Base-by-base conservation (phyloP, 2,888 invertebrate species). In the Sminthurinus aureus region DNA sequence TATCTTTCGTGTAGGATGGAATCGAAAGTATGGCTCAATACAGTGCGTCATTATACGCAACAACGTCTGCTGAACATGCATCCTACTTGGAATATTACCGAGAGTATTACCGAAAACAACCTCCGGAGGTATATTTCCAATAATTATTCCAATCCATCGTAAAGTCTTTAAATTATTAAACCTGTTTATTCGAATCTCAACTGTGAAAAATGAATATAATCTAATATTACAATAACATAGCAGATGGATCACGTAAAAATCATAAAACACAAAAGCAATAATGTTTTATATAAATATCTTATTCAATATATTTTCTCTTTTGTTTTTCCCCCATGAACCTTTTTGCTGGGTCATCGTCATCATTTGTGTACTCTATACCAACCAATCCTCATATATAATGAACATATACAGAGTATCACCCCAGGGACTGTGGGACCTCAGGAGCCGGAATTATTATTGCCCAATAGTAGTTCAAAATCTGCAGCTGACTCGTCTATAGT, bases 11-110 rank as follows among this genome's bases (percentile, higher is more conserved):
- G 12, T 89, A 94, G 88, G 93, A 93, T 13, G 94, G 95, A 89
- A 94, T 95, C 12, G 93, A 94, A 2, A 93, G 93, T 87, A 91
- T 95, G 86, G 95, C 95, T 0, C 94, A 95, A 89, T 95, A 95
- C 89, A 94, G 94, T 89, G 94, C 95, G 11, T 92, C 93, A 81
- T 89, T 95, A 88, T 95, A 95, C 89, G 95, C 95, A 0, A 94
- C 93, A 88, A 94, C 93, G 75, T 92, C 94, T 0, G 92, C 92
- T 8, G 95, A 95, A 90, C 94, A 94, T 87, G 92, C 93, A 18
- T 93, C 94, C 83, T 95, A 94, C 89, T 91, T 94, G 24, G 93
- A 93, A 89, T 95, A 94, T 90, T 94, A 95, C 85, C 93, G 94
- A 2, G 93, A 94, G 79, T 96, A 95, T 90, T 95, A 94, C 89